Percentiles rank a stretch among this genome's conserved stretches.
phyloP scores from a whole-genome alignment of 1,140 invertebrate genomes.

The Leptinotarsa texana region DNA sequence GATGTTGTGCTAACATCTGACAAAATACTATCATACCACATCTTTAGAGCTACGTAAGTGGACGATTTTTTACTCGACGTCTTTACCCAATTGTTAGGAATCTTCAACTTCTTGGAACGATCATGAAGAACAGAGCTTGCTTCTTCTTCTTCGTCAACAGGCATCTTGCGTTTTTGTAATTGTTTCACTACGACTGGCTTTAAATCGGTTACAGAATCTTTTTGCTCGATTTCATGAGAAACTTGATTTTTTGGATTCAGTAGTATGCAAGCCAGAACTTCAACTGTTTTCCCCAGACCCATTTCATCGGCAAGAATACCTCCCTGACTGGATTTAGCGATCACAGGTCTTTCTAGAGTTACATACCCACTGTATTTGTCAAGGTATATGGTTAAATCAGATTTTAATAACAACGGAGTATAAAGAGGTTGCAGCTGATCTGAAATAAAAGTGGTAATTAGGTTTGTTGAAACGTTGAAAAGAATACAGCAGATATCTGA shows the following conservation, averaged over 20 bases:
- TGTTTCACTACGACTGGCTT: constrained; percentile 28
- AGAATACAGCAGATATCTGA: too few relatives aligned
- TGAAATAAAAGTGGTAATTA: constrained; percentile 27
- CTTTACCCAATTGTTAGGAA: constrained; percentile 35
- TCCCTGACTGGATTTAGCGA: constrained; percentile 59
- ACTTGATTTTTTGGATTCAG: constrained; percentile 57
- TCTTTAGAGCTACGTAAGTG: constrained; percentile 40
- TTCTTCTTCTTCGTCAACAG: constrained; percentile 21
- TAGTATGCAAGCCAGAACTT: constrained; percentile 72
- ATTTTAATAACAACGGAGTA: constrained; percentile 51
- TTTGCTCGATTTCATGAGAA: constrained; percentile 5
- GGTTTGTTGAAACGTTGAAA: too few relatives aligned
- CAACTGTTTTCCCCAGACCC: constrained; percentile 83
- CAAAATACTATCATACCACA: constrained; percentile 43
- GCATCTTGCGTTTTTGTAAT: constrained; percentile 31
- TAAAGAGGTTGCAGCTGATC: constrained; percentile 54
- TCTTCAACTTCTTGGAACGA: constrained; percentile 35
- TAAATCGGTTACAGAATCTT: constrained; percentile 15
- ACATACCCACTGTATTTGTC: constrained; percentile 60
- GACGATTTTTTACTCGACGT: constrained; percentile 34
- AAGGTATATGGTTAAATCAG: constrained; percentile 58
- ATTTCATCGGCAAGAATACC: constrained; percentile 85
- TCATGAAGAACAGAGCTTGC: not conserved
- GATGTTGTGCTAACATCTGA: constrained; percentile 32
- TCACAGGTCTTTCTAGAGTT: constrained; percentile 48